Evolutionary conservation across 2,888 invertebrate genomes (phyloP), one percentile per base, ranked within the genome.

Genomic region (Clitarchus hookeri): DNA sequence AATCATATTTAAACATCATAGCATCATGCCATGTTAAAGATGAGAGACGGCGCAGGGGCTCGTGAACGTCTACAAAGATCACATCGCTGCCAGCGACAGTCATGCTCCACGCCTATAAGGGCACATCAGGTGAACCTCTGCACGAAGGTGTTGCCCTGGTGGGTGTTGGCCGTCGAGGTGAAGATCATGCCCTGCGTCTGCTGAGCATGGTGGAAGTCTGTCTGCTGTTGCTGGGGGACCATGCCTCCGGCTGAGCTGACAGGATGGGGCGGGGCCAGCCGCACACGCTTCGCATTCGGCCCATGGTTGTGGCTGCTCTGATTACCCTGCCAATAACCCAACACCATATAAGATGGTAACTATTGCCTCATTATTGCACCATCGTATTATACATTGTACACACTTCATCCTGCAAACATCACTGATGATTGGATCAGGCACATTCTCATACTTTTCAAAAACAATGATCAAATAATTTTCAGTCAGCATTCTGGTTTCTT

Each of bases 261-360:
- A 23, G 86, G 87, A 86, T 88, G 88, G 26, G 93, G 93, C 0
- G 94, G 93, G n/a, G 93, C 93, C 84, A 95, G 90, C 53, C 95
- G 92, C 16, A 95, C 94, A 83, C 95, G 92, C 90, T 95, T 95
- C 11, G 94, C 93, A 88, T 92, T 94, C 85, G 93, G 93, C 36
- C 93, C 94, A 86, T 93, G 94, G 89, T 92, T 93, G 87, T 87
- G 87, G 86, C 88, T 89, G 9, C 89, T 88, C 86, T 90, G 90
- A 79, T 87, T 86, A 78, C 87, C 88, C 87, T 87, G 86, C n/a
- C 77, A n/a, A 65, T 48, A 48, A 48, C 48, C 16, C 48, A 48
- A 16, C 48, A 48, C 48, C 11, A 8, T 48, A 48, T 16, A 48
- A 13, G 48, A 16, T 48, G 16, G 48, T 13, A 11, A 48, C 48